Evolutionary conservation across 2,888 invertebrate genomes (phyloP), one percentile per base, ranked within the genome.

Genomic region (Stenodera caucasica): DNA sequence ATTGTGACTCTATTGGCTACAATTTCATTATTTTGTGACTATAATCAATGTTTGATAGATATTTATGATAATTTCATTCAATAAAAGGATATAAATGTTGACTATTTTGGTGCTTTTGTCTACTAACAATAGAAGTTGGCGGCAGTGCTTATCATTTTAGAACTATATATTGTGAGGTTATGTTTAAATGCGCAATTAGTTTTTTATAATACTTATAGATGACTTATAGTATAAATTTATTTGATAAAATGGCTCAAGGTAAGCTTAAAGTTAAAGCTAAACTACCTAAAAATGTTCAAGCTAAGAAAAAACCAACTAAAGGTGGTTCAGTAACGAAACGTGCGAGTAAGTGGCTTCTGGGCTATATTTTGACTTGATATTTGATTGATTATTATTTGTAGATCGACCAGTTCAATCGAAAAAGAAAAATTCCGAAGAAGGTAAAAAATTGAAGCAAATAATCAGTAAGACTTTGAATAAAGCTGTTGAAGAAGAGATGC

Each of bases 391-490:
- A 15, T 60, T 53, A 62, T 68, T 73, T 75, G 11, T 62, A 88
- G 88, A 88, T 78, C 84, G 87, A 23, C 90, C 90, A 0, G 85
- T 86, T 18, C 84, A 84, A 59, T 85, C 88, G 35, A 90, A 89
- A 71, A 89, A 88, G 70, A 75, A 79, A 14, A 83, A 83, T 58
- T 80, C 83, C 26, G 80, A 85, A 54, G 86, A 88, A 73, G 78
- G 84, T 0, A 84, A 84, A 67, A 89, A 88, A 72, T 81, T 90
- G 75, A 90, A 89, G 72, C 84, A 85, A 65, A 83, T 83, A 57
- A 85, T 90, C 12, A 84, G 88, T 6, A 89, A 87, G 78, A 86
- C 86, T 74, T 86, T 90, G n/a, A 90, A 90, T 73, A 86, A 85
- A 71, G 83, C 86, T 2, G 85, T 87, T 53, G 90, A 90, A 75